These are phyloP conservation scores for Catocala fraxini DNA, from an alignment of 2,888 invertebrate genomes.

Conservation along the genomic window DNA sequence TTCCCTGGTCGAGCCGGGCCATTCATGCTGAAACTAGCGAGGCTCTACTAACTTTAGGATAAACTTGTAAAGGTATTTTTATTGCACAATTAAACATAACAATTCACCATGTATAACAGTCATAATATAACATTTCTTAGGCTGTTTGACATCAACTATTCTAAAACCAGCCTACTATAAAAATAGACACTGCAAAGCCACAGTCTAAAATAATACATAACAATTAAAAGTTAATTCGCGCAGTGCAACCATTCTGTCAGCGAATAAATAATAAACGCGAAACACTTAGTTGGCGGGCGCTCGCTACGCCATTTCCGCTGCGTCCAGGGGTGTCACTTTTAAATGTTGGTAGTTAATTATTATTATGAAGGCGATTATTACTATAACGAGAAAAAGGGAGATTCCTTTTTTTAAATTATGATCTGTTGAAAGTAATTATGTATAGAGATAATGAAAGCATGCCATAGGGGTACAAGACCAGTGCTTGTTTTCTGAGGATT, in stretches of 20 bases:
- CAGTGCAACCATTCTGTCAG: constrained; percentile 27
- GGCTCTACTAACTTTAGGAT: no score
- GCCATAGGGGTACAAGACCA: no score
- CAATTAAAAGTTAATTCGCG: constrained; percentile 46
- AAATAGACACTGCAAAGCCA: not conserved
- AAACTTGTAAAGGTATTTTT: no score
- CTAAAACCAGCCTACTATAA: not conserved
- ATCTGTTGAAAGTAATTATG: no score
- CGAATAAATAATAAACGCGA: constrained; percentile 47
- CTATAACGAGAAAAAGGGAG: not conserved
- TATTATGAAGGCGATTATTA: constrained; percentile 2
- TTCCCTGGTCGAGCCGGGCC: no score
- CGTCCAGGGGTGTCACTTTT: constrained; percentile 28
- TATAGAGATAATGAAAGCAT: no score
- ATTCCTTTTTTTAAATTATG: not conserved
- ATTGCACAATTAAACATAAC: no score
- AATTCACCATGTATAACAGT: no score
- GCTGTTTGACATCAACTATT: not conserved
- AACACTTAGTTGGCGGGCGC: constrained; percentile 34
- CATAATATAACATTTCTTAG: no score
- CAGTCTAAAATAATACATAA: constrained; percentile 32
- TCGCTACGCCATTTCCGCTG: constrained; percentile 32
- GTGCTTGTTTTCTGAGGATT: no score
- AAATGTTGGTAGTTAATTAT: constrained; percentile 1
- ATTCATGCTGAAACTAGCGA: no score